These are phyloP conservation scores for Acromyrmex charruanus DNA, from an alignment of 1,140 invertebrate genomes.

Conservation along the genomic window DNA sequence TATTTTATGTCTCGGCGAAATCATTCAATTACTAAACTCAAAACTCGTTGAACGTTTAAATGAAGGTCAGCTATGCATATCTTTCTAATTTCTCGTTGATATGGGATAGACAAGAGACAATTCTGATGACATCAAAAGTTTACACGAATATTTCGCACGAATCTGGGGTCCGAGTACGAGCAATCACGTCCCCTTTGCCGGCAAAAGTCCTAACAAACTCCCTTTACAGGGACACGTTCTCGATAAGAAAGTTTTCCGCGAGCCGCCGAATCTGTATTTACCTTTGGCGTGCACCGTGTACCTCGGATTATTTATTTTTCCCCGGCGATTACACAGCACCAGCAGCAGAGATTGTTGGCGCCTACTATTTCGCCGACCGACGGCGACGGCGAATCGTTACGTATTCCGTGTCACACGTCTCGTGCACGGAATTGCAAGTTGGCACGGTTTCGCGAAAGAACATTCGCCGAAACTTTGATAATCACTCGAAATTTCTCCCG, in stretches of 20 bases:
- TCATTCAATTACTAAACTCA: background rate
- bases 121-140: background rate
- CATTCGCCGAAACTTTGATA: conserved; percentile 45
- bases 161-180: background rate
- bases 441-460: conserved; percentile 56
- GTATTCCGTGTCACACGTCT: conserved; percentile 56
- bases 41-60: background rate
- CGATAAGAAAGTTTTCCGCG: conserved; percentile 56
- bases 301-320: conserved; percentile 61
- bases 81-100: background rate
- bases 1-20: background rate
- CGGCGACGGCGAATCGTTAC: conserved; percentile 45
- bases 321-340: conserved; percentile 46
- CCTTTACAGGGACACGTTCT: conserved; percentile 38
- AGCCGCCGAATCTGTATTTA: conserved; percentile 54
- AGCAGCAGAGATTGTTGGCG: background rate
- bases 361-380: conserved; percentile 26
- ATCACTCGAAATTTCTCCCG: conserved; percentile 46
- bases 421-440: conserved; percentile 52
- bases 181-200: conserved; percentile 25
- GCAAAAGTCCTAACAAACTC: conserved; percentile 44
- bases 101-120: background rate
- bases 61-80: background rate
- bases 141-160: background rate
- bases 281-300: conserved; percentile 38